Percentiles rank a stretch among this genome's conserved stretches.
These are phyloP conservation scores for Plecotus auritus DNA, from an alignment of 2,113 vertebrate genomes.

Conservation along the genomic window DNA sequence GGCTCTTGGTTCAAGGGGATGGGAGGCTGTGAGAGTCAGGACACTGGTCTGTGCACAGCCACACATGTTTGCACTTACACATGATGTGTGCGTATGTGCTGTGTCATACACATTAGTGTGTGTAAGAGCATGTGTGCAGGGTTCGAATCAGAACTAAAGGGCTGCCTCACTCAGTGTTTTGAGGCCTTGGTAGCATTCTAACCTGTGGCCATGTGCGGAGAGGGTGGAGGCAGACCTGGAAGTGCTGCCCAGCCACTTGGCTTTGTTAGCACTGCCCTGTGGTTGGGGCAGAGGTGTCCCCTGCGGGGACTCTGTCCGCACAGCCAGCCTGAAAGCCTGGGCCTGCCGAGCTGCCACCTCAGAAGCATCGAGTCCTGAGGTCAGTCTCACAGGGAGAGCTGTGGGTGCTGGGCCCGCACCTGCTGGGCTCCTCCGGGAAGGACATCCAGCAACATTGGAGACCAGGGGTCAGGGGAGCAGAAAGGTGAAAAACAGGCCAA, in stretches of 20 bases:
- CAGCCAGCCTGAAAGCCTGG: background rate
- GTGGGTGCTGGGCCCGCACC: rapidly evolving
- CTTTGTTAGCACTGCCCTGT: background rate
- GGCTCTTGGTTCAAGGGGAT: background rate
- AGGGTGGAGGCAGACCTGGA: background rate
- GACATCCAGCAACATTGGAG: background rate
- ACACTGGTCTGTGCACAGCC: background rate
- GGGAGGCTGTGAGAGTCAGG: background rate
- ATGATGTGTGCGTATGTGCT: rapidly evolving
- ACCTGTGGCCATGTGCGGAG: rapidly evolving
- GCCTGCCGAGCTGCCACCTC: background rate
- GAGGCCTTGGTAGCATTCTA: background rate
- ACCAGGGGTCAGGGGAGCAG: background rate
- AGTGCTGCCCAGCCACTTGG: background rate
- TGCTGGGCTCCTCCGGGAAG: background rate
- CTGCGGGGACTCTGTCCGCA: background rate
- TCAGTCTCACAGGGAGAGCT: background rate
- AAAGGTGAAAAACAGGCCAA: background rate
- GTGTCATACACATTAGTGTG: background rate
- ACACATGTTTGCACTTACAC: background rate
- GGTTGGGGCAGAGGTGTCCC: background rate
- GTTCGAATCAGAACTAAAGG: background rate
- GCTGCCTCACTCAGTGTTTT: background rate
- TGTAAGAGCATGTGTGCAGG: background rate
- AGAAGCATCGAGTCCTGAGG: background rate